Percentiles rank a stretch among this genome's conserved stretches.
Evolutionary conservation across 1,140 invertebrate genomes (phyloP).

Genomic region (Neotoxoptera formosana): DNA sequence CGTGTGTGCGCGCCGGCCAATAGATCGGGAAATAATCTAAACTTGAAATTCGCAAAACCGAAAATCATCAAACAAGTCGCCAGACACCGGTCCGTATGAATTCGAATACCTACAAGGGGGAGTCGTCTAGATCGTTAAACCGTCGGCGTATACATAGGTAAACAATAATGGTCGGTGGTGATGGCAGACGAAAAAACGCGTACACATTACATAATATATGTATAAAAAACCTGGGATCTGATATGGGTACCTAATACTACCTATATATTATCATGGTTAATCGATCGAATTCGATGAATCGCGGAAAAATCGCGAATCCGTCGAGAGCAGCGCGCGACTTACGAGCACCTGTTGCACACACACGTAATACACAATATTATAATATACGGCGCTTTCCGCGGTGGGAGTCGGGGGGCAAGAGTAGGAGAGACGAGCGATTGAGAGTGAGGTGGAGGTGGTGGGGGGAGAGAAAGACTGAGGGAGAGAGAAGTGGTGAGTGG

Average conservation of each 20-base stretch:
- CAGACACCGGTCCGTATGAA: background rate
- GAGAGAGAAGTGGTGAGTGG: background rate
- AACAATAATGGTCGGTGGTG: background rate
- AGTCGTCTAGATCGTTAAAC: background rate
- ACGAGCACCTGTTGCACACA: background rate
- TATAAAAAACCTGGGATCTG: background rate
- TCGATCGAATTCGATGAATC: background rate
- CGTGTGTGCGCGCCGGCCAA: background rate
- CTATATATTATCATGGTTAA: background rate
- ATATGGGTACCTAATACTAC: background rate
- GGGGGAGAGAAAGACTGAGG: background rate
- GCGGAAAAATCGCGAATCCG: background rate
- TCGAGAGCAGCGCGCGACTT: background rate
- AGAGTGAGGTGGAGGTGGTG: background rate
- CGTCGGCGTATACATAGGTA: no score
- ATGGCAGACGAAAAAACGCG: background rate
- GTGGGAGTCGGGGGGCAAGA: background rate
- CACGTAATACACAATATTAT: background rate
- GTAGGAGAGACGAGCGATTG: background rate
- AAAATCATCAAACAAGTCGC: background rate
- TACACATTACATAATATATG: no score
- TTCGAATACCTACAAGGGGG: background rate
- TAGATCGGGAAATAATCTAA: background rate
- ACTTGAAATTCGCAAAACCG: background rate
- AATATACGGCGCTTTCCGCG: background rate